phyloP scores from a whole-genome alignment of 2,797 vertebrate species.

The Sternotherus odoratus region DNA sequence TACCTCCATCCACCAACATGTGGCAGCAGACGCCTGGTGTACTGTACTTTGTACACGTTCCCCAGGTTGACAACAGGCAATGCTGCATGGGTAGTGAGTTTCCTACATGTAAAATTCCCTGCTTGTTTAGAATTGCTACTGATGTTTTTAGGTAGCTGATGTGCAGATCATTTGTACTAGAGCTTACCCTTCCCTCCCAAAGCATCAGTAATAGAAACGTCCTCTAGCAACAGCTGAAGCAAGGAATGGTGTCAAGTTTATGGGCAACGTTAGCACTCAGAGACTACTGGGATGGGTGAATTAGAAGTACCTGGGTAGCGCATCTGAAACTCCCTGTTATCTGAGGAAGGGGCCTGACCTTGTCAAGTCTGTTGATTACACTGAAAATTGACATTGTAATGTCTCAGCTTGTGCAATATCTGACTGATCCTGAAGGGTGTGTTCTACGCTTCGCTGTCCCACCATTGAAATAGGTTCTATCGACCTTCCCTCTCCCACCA shows the following conservation, averaged over 20 bases:
- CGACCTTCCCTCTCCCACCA: not conserved
- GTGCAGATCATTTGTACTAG: not conserved
- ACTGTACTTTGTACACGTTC: not conserved
- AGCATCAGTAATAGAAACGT: not conserved
- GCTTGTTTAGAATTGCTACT: not conserved
- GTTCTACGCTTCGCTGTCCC: not conserved
- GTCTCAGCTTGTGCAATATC: not conserved
- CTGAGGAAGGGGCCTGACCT: not conserved
- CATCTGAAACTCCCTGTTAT: not conserved
- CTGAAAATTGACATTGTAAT: accelerated
- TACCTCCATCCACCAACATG: constrained; percentile 30
- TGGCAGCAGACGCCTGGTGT: constrained; percentile 64
- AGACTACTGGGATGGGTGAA: not conserved
- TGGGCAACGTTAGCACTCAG: accelerated
- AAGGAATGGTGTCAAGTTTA: not conserved
- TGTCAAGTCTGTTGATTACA: not conserved
- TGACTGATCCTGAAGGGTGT: not conserved
- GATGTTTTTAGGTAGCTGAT: not conserved
- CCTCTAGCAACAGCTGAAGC: not conserved
- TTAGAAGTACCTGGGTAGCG: not conserved
- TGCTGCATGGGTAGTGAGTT: not conserved
- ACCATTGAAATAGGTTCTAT: not conserved
- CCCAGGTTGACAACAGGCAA: not conserved
- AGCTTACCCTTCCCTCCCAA: not conserved
- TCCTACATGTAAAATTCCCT: not conserved